Evolutionary conservation across 2,797 vertebrate species (phyloP).

Genomic region (Sorex maritimensis): DNA sequence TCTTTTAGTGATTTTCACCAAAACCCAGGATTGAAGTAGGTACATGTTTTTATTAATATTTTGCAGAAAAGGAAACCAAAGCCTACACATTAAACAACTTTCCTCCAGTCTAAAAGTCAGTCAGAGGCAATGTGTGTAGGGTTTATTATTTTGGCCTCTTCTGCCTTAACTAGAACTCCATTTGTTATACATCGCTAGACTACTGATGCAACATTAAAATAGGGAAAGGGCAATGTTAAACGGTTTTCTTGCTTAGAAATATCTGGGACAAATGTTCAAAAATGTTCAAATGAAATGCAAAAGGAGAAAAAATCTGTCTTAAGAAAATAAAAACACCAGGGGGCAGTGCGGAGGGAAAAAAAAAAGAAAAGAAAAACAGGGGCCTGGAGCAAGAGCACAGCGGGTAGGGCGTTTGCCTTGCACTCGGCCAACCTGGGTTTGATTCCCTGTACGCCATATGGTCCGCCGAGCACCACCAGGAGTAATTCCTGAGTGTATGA

Average conservation of each 20-base stretch:
- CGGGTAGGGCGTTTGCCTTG: too few species aligned
- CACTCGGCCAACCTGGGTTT: too few species aligned
- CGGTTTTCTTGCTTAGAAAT: neutral
- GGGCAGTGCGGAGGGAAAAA: too few species aligned
- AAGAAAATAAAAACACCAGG: conserved; percentile 24
- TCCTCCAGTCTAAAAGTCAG: neutral
- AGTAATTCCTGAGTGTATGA: too few species aligned
- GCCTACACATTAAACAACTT: neutral
- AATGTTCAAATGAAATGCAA: neutral
- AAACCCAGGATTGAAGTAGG: conserved; percentile 1
- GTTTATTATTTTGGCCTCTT: neutral
- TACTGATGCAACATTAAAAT: neutral
- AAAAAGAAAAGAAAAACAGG: too few species aligned
- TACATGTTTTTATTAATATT: conserved; percentile 9
- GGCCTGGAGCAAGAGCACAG: too few species aligned
- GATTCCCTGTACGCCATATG: too few species aligned
- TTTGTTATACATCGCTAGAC: neutral
- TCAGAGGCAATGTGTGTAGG: neutral
- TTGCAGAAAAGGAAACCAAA: conserved; percentile 44
- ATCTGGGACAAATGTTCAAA: conserved; percentile 13
- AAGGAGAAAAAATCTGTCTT: neutral
- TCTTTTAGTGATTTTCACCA: conserved; percentile 10
- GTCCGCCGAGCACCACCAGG: too few species aligned
- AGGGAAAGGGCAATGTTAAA: neutral
- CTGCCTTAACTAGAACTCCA: neutral